Evolutionary conservation across 2,113 vertebrate genomes (phyloP), one percentile per base, ranked within the genome.

Genomic region (Micronycteris hirsuta): DNA sequence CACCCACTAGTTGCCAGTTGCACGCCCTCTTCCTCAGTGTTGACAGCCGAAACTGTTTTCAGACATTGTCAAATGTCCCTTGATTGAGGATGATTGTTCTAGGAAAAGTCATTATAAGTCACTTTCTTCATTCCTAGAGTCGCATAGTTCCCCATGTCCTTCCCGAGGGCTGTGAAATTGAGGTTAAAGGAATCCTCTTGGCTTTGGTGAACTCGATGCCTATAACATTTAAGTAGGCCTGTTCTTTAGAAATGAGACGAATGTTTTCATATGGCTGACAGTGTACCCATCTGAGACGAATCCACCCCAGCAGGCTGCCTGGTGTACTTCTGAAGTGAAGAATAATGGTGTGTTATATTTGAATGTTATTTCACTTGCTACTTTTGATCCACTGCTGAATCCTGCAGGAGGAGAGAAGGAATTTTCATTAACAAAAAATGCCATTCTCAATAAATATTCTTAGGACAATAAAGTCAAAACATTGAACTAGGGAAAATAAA

Each of bases 361-460:
- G 4, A 47, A 22, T 85, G 52, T n/a, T 81, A 3, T 91, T 86
- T n/a, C 9, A 56, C 19, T 95, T 88, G 45, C n/a, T 77, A 6
- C 3, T 71, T 96, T 95, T 45, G 68, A 68, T 61, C 10, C 11
- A 70, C 65, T 43, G 41, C 33, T 68, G 47, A 83, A 43, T 89
- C 93, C 67, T 94, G 56, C 54, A 91, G 70, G 45, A 90, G 22
- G 31, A 93, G 82, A 89, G 80, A 90, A 96, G 92, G 70, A 86
- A 93, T 93, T 96, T 94, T 96, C 93, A 92, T 94, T 80, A 97
- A 83, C 19, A 95, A 89, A 77, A 97, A 96, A 86, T 83, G 80
- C 54, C 77, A 80, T 74, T 97, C 91, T 91, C 86, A 96, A 71
- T 94, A 95, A 89, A 87, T 93, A 89, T 80, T 94, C 74, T 93